Evolutionary conservation across 2,797 vertebrate species (phyloP), one percentile per base, ranked within the genome.

Genomic region (Cercopithecus hamlyni): DNA sequence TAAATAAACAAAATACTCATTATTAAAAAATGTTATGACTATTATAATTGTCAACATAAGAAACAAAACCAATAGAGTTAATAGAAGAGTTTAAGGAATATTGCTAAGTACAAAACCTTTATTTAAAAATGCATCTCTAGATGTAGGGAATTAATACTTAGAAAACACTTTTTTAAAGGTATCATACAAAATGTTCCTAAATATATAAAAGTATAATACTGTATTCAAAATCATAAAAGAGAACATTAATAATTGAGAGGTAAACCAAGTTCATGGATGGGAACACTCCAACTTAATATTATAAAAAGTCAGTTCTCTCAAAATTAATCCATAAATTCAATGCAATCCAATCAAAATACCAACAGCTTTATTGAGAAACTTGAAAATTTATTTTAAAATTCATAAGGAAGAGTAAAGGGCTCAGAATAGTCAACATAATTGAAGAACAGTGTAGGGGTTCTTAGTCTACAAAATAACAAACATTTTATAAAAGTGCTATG

Each of bases 281-380:
- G 36, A 93, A 97, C 87, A 87, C 55, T 93, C 96, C 96, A 93
- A 89, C 48, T 93, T 94, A 97, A 81, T 93, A 83, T 67, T 50
- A 41, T 90, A 95, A 97, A 96, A 97, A 89, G 70, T 96, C 93
- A 95, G 30, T 94, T 96, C 50, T 95, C 39, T 80, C 33, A 94
- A 96, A 97, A 96, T 96, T 97, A 94, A 96, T 93, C 88, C 89
- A 86, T 84, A 96, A 97, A 95, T 92, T 92, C 12, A 93, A 80
- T 72, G 12, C 58, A 93, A 97, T 92, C 39, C 61, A 91, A 95
- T 94, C 50, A 91, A 94, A 97, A 97, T 93, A 76, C 39, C 93
- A 97, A 96, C 43, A 84, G 43, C 0, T 12, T 52, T 88, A 81
- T 83, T 89, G 79, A 43, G 45, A 55, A 94, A 97, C 55, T 36